Evolutionary conservation across 1,140 invertebrate species (phyloP).

Genomic region (Cyclargus thomasi): DNA sequence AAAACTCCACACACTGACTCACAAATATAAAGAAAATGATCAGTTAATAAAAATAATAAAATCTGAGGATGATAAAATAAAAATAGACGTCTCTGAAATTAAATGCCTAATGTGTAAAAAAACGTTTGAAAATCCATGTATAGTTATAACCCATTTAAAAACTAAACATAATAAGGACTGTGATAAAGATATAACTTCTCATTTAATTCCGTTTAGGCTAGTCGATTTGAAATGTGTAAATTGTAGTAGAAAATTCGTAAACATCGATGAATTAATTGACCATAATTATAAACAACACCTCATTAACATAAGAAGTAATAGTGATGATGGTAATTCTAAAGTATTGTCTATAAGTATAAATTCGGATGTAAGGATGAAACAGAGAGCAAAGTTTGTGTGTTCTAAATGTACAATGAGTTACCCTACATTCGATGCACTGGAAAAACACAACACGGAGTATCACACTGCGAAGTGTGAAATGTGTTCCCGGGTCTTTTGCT

Average conservation of each 20-base stretch:
- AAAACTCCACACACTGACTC: slow-evolving; percentile 50
- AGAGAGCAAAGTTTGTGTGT: slow-evolving; percentile 42
- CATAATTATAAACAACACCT: slow-evolving; percentile 52
- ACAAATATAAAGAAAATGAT: slow-evolving; percentile 44
- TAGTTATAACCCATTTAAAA: slow-evolving; percentile 52
- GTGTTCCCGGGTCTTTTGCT: slow-evolving; percentile 26
- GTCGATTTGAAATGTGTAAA: slow-evolving; percentile 42
- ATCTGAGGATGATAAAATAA: slow-evolving; percentile 48
- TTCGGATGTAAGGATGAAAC: slow-evolving; percentile 43
- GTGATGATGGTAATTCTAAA: slow-evolving; percentile 27
- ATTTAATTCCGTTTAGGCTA: slow-evolving; percentile 46
- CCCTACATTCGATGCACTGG: slow-evolving; percentile 26
- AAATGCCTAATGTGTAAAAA: slow-evolving; percentile 50
- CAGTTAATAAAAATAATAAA: slow-evolving; percentile 44
- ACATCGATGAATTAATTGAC: slow-evolving; percentile 47
- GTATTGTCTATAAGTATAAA: slow-evolving; percentile 52
- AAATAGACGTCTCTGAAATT: slow-evolving; percentile 55
- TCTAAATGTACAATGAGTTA: slow-evolving; percentile 38
- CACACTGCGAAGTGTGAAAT: slow-evolving; percentile 29
- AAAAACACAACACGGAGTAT: slow-evolving; percentile 27
- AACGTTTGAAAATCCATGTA: slow-evolving; percentile 37
- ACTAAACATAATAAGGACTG: slow-evolving; percentile 48
- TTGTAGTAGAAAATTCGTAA: slow-evolving; percentile 44
- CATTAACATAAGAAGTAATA: slow-evolving; percentile 45
- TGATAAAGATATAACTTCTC: slow-evolving; percentile 42